Conservation (phyloP, 2,113 vertebrate species). For the Halcyon malimbica region DNA sequence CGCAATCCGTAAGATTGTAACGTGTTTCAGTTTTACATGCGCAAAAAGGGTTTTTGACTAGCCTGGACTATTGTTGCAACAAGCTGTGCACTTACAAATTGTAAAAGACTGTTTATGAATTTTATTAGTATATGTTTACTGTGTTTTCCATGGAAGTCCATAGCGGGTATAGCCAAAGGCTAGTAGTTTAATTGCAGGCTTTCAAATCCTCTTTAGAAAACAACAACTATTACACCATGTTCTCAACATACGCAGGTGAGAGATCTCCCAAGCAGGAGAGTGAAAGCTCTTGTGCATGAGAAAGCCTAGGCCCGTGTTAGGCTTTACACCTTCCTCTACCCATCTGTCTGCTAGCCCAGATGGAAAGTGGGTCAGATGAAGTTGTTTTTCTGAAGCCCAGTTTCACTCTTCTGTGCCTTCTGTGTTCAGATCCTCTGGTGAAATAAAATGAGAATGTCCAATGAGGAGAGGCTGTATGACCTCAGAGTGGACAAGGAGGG, state of each 20-base stretch:
- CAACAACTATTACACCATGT: not conserved
- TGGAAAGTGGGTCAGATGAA: not conserved
- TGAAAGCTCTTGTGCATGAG: not conserved
- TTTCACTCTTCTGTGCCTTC: not conserved
- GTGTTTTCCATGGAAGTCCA: not conserved
- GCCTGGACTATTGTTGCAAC: not conserved
- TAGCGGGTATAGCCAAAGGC: not conserved
- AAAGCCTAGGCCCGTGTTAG: rapidly evolving
- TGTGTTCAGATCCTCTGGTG: not conserved
- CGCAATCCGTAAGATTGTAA: not conserved
- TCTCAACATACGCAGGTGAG: rapidly evolving
- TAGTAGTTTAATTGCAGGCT: slow-evolving; percentile 2
- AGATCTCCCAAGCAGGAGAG: not conserved
- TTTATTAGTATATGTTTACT: not conserved
- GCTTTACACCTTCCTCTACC: not conserved
- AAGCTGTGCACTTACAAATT: not conserved
- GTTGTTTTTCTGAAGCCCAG: not conserved
- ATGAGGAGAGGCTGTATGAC: not conserved
- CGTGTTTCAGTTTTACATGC: not conserved
- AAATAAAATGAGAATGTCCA: not conserved
- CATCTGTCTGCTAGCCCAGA: rapidly evolving
- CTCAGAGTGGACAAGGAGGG: too few species aligned
- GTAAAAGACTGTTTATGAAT: not conserved
- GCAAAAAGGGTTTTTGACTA: not conserved
- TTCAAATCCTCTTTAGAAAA: not conserved